Conservation (phyloP, 1,140 invertebrate genomes). For the Tetramorium parvispinum region DNA sequence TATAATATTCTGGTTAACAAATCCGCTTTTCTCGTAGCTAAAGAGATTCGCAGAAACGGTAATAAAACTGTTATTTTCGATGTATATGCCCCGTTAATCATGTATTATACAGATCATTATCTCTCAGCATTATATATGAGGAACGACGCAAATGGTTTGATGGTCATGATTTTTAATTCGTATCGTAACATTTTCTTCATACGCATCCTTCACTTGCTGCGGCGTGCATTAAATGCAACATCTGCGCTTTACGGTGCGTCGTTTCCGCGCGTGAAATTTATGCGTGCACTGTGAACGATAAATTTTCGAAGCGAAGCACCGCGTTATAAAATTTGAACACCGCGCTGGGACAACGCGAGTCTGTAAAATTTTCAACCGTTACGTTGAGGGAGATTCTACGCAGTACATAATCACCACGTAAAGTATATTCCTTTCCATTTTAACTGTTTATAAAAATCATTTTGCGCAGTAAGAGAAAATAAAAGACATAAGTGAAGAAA, state of each 20-base stretch:
- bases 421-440: background rate
- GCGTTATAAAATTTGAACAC: slow-evolving; percentile 36
- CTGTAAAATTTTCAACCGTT: slow-evolving; percentile 1
- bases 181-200: background rate
- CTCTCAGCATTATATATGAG: background rate
- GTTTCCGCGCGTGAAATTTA: slow-evolving; percentile 40
- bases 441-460: background rate
- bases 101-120: background rate
- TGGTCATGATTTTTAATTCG: slow-evolving; percentile 15
- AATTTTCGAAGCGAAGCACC: slow-evolving; percentile 31
- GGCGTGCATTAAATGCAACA: background rate
- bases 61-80: background rate
- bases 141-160: background rate
- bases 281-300: slow-evolving; percentile 31
- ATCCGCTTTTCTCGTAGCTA: background rate
- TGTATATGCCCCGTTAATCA: background rate
- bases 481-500: background rate
- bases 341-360: background rate
- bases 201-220: background rate
- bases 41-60: background rate
- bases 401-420: slow-evolving; percentile 5
- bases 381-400: background rate
- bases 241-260: slow-evolving; percentile 6
- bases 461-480: background rate
- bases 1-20: background rate